Percentiles rank a stretch among this genome's conserved stretches.
phyloP scores from a whole-genome alignment of 1,140 invertebrate species.

The Apis laboriosa region DNA sequence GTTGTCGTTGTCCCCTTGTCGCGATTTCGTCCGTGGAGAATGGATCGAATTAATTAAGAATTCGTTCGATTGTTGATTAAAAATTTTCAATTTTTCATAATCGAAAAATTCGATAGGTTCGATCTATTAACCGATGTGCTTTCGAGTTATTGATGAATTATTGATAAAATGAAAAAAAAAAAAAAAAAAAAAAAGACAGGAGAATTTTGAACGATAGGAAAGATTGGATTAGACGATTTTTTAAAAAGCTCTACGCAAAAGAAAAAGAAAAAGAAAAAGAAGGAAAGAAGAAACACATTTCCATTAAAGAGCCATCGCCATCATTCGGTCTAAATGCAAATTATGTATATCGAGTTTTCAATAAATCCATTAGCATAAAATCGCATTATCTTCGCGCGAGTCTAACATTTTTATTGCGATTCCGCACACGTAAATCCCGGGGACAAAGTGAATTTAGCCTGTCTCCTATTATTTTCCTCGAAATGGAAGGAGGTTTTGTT shows the following conservation, averaged over 20 bases:
- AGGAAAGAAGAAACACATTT: background rate
- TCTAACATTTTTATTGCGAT: constrained; percentile 4
- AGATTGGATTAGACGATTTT: too few species aligned
- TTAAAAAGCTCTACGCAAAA: background rate
- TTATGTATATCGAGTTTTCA: background rate
- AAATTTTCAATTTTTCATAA: too few species aligned
- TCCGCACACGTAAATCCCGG: background rate
- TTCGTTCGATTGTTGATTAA: background rate
- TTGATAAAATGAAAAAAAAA: too few species aligned
- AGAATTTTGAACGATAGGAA: too few species aligned
- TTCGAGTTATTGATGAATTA: too few species aligned
- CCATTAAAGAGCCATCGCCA: background rate
- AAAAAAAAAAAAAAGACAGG: too few species aligned
- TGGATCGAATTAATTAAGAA: background rate
- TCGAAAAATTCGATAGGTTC: too few species aligned
- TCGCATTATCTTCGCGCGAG: background rate
- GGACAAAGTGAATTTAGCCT: background rate
- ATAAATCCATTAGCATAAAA: background rate
- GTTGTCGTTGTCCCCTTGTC: background rate
- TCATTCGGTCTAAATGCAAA: background rate
- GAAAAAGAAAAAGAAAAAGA: background rate
- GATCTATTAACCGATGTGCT: too few species aligned
- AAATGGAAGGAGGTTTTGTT: background rate
- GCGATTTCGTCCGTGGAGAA: background rate
- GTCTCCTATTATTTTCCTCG: background rate